These are phyloP conservation scores for Perdita meconis DNA, from an alignment of 2,888 invertebrate genomes.

Conservation along the genomic window DNA sequence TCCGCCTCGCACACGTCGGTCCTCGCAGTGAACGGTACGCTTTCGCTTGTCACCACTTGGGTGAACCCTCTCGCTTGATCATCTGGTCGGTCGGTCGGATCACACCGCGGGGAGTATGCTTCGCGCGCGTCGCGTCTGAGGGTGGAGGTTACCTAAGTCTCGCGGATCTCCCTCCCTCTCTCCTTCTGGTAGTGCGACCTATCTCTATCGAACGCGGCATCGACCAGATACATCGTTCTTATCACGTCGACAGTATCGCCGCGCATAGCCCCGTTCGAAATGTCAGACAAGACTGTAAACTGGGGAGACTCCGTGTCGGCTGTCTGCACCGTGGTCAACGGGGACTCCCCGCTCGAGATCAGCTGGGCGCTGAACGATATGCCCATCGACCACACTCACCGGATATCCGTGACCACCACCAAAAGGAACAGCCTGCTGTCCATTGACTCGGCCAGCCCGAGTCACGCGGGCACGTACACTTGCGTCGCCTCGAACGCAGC, in stretches of 20 bases:
- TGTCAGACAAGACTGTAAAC: constrained; percentile 87
- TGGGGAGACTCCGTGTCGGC: constrained; percentile 89
- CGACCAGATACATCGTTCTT: constrained; percentile 30
- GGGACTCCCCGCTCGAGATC: constrained; percentile 91
- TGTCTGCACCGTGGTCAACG: constrained; percentile 89
- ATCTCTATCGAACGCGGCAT: too few species aligned
- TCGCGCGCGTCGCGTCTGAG: constrained; percentile 46
- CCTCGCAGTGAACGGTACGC: constrained; percentile 90
- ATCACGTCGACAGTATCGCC: constrained; percentile 87
- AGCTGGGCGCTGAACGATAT: constrained; percentile 90
- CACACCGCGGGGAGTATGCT: constrained; percentile 37
- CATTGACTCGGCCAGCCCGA: constrained; percentile 87
- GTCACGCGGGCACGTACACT: constrained; percentile 89
- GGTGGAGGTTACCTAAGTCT: constrained; percentile 36
- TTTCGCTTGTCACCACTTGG: constrained; percentile 59
- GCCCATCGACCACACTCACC: constrained; percentile 83
- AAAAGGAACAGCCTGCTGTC: constrained; percentile 86
- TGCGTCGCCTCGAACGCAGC: constrained; percentile 88
- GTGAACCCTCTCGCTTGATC: constrained; percentile 36
- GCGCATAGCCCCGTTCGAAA: constrained; percentile 89
- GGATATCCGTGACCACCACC: constrained; percentile 71
- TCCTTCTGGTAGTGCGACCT: not conserved
- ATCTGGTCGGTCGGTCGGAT: constrained; percentile 80
- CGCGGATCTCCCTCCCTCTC: not conserved
- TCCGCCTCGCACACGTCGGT: constrained; percentile 88